Conservation (phyloP, 1,140 invertebrate species). For the Hestina assimilis region DNA sequence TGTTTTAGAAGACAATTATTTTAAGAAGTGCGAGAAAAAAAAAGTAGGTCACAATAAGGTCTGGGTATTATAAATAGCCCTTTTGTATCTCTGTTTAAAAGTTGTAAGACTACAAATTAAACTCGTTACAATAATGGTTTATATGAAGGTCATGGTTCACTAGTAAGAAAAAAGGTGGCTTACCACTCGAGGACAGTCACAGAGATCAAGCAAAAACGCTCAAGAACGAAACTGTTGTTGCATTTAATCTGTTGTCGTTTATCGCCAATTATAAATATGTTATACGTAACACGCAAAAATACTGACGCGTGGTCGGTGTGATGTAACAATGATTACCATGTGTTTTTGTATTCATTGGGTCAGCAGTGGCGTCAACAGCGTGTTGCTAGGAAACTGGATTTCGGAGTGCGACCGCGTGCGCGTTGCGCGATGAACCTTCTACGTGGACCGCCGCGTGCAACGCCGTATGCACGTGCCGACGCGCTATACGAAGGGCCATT, state of each 20-base stretch:
- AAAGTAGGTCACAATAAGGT: constrained; percentile 59
- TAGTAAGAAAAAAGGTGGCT: constrained; percentile 11
- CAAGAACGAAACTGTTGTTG: constrained; percentile 30
- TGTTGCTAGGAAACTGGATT: constrained; percentile 75
- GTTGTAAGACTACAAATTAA: not conserved
- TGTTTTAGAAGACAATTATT: constrained; percentile 34
- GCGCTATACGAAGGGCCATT: constrained; percentile 54
- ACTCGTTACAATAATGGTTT: constrained; percentile 9
- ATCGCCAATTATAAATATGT: constrained; percentile 36
- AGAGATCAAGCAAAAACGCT: constrained; percentile 29
- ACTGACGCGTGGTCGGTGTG: constrained; percentile 50
- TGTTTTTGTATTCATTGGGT: constrained; percentile 73
- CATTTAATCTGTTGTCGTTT: constrained; percentile 42
- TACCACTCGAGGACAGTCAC: constrained; percentile 25
- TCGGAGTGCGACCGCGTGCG: constrained; percentile 62
- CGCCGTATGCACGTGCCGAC: constrained; percentile 56
- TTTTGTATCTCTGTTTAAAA: not conserved
- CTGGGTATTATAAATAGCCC: constrained; percentile 28
- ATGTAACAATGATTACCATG: constrained; percentile 70
- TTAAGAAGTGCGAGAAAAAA: constrained; percentile 47
- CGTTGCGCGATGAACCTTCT: constrained; percentile 55
- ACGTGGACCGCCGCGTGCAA: constrained; percentile 68
- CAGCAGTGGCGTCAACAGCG: constrained; percentile 71
- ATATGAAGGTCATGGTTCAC: constrained; percentile 24
- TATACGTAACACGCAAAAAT: constrained; percentile 53